Evolutionary conservation across 2,797 vertebrate genomes (phyloP).

Genomic region (Tympanoctomys barrerae): DNA sequence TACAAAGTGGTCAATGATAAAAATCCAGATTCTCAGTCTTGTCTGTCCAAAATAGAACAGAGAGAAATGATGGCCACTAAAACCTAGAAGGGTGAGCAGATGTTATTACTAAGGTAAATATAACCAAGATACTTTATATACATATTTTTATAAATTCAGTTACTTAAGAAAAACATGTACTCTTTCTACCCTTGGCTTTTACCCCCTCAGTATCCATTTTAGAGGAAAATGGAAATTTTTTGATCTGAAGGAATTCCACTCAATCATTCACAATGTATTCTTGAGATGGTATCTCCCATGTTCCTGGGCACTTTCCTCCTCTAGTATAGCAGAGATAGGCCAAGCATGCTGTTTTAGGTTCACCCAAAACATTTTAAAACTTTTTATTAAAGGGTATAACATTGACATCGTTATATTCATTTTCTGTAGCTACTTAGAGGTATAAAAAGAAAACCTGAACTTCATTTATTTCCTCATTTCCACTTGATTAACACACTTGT

Average conservation of each 20-base stretch:
- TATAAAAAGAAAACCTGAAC: slow-evolving; percentile 65
- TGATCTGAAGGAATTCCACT: not conserved
- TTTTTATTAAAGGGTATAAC: slow-evolving; percentile 59
- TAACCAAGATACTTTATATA: not conserved
- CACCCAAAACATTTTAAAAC: slow-evolving; percentile 62
- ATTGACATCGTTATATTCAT: slow-evolving; percentile 53
- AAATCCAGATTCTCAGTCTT: not conserved
- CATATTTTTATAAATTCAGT: not conserved
- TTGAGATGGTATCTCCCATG: not conserved
- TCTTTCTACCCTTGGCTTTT: not conserved
- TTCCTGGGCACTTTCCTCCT: not conserved
- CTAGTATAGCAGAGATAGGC: not conserved
- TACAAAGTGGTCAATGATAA: not conserved
- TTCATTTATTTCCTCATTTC: slow-evolving; percentile 57
- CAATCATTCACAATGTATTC: not conserved
- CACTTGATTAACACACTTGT: not conserved
- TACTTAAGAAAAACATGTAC: not conserved
- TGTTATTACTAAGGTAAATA: not conserved
- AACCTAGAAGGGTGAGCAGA: not conserved
- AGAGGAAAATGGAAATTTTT: not conserved
- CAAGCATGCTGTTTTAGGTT: slow-evolving; percentile 10
- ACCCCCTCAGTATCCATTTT: not conserved
- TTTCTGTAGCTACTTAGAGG: slow-evolving; percentile 63
- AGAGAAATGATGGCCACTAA: not conserved
- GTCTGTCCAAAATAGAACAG: not conserved